phyloP scores from a whole-genome alignment of 2,113 vertebrate genomes.

The Calonectris borealis region DNA sequence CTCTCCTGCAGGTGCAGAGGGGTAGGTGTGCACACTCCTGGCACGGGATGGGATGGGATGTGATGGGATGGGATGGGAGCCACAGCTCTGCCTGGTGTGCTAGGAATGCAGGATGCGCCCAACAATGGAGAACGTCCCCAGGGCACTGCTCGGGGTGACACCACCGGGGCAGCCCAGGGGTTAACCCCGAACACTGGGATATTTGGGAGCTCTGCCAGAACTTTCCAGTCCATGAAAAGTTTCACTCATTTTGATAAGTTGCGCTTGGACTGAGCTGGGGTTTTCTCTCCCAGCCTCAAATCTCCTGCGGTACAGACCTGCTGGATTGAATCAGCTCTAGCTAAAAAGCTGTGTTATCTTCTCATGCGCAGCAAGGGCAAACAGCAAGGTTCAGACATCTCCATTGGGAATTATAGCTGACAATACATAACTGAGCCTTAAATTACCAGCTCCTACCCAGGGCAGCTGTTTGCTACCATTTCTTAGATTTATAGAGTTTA shows the following conservation, averaged over 20 bases:
- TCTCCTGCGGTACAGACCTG: rapidly evolving
- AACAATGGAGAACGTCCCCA: rapidly evolving
- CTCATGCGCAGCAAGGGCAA: background rate
- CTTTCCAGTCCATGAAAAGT: background rate
- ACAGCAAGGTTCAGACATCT: background rate
- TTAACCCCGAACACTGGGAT: rapidly evolving
- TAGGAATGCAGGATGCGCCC: background rate
- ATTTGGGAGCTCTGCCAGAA: background rate
- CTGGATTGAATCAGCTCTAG: background rate
- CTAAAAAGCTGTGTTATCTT: background rate
- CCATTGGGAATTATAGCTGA: background rate
- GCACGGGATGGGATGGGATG: background rate
- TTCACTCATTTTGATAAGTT: background rate
- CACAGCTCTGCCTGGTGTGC: background rate
- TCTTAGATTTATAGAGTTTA: background rate
- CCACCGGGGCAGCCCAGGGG: background rate
- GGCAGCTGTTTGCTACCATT: background rate
- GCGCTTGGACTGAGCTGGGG: rapidly evolving
- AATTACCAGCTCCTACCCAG: background rate
- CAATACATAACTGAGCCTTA: background rate
- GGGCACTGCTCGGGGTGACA: rapidly evolving
- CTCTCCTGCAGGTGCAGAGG: too few relatives aligned
- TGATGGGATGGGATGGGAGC: background rate
- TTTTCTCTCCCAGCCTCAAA: background rate
- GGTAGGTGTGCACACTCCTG: too few relatives aligned